phyloP scores from a whole-genome alignment of 1,140 invertebrate genomes.

The Oryzaephilus surinamensis region DNA sequence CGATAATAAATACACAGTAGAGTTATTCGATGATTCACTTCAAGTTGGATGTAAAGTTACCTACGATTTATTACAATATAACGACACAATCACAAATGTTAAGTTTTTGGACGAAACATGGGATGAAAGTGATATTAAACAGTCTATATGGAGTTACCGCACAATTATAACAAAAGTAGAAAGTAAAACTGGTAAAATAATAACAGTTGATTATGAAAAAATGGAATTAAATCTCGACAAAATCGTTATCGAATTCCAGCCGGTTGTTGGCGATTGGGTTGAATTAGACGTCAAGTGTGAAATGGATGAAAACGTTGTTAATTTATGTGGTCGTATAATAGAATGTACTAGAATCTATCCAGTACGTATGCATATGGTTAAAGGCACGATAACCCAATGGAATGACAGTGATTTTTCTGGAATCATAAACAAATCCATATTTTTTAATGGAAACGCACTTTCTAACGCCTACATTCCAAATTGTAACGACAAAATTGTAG shows the following conservation, averaged over 20 bases:
- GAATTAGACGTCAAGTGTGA: conserved; percentile 45
- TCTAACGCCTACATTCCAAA: conserved; percentile 41
- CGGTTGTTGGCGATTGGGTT: conserved; percentile 52
- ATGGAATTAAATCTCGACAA: conserved; percentile 28
- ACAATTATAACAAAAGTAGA: conserved; percentile 26
- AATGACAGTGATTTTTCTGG: conserved; percentile 37
- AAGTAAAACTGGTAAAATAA: conserved; percentile 16
- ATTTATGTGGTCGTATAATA: conserved; percentile 44
- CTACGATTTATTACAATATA: conserved; percentile 14
- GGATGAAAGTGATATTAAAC: conserved; percentile 14
- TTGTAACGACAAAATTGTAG: conserved; percentile 45
- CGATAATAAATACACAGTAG: conserved; percentile 19
- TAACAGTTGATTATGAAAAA: conserved; percentile 21
- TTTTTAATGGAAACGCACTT: conserved; percentile 44
- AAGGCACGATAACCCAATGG: conserved; percentile 44
- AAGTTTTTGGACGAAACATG: conserved; percentile 23
- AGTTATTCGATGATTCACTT: conserved; percentile 10
- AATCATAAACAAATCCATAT: conserved; percentile 40
- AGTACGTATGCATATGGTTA: conserved; percentile 40
- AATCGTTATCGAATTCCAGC: conserved; percentile 37
- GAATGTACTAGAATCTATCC: conserved; percentile 45
- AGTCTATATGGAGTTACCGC: conserved; percentile 20
- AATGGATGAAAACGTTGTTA: conserved; percentile 39
- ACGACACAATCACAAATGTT: conserved; percentile 17
- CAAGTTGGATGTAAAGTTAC: conserved; percentile 21